Percentiles rank a stretch among this genome's conserved stretches.
These are phyloP conservation scores for Cordilura impudica DNA, from an alignment of 2,888 invertebrate genomes.

Conservation along the genomic window DNA sequence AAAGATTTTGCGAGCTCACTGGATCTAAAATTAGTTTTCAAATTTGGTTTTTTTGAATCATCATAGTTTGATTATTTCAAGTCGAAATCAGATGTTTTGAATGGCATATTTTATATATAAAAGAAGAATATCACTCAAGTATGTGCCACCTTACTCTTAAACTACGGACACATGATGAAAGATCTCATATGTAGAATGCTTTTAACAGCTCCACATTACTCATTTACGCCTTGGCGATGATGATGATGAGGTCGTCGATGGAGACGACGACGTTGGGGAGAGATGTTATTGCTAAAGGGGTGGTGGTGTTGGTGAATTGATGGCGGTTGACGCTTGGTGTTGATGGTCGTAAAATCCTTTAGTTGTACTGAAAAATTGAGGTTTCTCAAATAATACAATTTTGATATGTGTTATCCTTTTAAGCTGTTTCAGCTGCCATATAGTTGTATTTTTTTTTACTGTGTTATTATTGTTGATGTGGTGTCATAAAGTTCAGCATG, in stretches of 20 bases:
- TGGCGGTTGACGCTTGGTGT: constrained; percentile 34
- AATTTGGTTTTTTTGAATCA: too few relatives aligned
- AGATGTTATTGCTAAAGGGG: neutral
- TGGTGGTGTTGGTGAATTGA: constrained; percentile 16
- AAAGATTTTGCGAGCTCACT: too few relatives aligned
- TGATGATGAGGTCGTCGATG: constrained; percentile 26
- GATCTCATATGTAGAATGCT: neutral
- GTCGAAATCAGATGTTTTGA: too few relatives aligned
- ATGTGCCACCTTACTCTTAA: neutral
- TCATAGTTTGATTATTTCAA: too few relatives aligned
- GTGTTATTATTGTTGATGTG: constrained; percentile 38
- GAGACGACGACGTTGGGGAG: constrained; percentile 22
- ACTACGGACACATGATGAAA: neutral
- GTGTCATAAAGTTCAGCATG: constrained; percentile 55
- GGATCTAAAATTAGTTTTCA: too few relatives aligned
- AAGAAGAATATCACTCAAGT: too few relatives aligned
- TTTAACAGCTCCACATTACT: constrained; percentile 49
- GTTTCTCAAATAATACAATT: constrained; percentile 23
- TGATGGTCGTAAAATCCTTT: constrained; percentile 37
- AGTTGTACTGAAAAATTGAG: constrained; percentile 6
- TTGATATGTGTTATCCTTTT: constrained; percentile 38
- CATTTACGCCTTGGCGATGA: constrained; percentile 53
- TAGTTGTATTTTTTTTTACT: constrained; percentile 1
- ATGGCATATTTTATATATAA: too few relatives aligned
- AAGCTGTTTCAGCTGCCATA: constrained; percentile 39